Base-by-base conservation (phyloP, 2,113 vertebrate genomes). In the Scomber japonicus region DNA sequence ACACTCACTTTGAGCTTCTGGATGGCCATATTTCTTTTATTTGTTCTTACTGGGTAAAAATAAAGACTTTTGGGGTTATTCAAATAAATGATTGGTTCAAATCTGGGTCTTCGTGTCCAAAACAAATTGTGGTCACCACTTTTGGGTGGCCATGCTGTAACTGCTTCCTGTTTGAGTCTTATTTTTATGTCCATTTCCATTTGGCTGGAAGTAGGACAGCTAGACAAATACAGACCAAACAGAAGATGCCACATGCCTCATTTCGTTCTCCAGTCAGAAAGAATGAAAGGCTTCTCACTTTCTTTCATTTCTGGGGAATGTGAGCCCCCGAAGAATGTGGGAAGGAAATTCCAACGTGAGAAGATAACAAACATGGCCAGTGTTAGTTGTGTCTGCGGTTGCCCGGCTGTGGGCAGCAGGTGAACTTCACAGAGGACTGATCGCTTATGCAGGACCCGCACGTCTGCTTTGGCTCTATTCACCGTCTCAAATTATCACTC, bases 271-370 rank as follows among this genome's bases (percentile, higher is more conserved):
- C 44, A 46, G 16, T 46, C 45, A 10, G 40, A 51, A 50, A 80
- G 80, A 90, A 80, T 69, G 73, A 81, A 65, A 73, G 48, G 44
- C 73, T 40, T 51, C 24, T 56, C 46, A n/a, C 31, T 30, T 57
- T 77, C 24, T 50, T 80, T 15, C 55, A 35, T 67, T 78, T 68
- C 84, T 85, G 71, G 72, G 83, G 92, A 93, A 94, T 88, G 88
- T 71, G 71, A 90, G 87, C 86, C 82, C 84, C 80, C 17, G 55
- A 89, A 86, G 94, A 92, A 93, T 93, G 90, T 85, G 71, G 84
- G 76, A 87, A 93, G 93, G 91, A 94, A 94, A 95, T 95, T 95
- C 94, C 93, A 86, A 64, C 0, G 12, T 70, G 80, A 74, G 89
- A 88, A 93, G 92, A 94, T 92, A 95, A 93, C 80, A 92, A 93